Percentiles rank a stretch among this genome's conserved stretches.
phyloP scores from a whole-genome alignment of 2,113 vertebrate species.

The Erinaceus europaeus region DNA sequence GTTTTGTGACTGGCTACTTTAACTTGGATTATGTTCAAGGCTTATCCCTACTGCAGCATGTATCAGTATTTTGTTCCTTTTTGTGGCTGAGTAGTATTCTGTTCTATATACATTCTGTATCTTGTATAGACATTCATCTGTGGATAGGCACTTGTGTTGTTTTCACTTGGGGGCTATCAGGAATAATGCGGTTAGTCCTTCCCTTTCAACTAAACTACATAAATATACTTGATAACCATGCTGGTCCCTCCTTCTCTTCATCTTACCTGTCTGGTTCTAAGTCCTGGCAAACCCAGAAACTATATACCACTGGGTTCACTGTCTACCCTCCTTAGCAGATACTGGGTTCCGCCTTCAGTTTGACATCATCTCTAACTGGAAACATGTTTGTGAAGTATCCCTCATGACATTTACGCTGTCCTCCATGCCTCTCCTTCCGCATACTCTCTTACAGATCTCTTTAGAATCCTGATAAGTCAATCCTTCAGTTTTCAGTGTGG shows the following conservation, averaged over 20 bases:
- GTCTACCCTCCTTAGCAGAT: background rate
- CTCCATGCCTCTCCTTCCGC: background rate
- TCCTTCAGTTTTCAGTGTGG: too few species aligned
- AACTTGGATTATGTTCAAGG: too few species aligned
- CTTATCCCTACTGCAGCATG: too few species aligned
- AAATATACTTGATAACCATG: background rate
- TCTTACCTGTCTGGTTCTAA: background rate
- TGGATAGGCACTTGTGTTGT: background rate
- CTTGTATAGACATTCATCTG: background rate
- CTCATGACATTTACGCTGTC: too few species aligned
- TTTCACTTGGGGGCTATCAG: background rate
- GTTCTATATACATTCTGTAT: accelerated
- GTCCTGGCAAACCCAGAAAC: background rate
- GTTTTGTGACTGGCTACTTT: too few species aligned
- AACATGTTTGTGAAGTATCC: background rate
- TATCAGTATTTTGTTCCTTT: too few species aligned
- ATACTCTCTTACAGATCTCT: too few species aligned
- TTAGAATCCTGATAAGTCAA: too few species aligned
- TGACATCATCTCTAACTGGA: background rate
- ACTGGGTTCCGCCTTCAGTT: background rate
- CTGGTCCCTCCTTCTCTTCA: background rate
- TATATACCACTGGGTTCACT: accelerated
- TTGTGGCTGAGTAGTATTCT: background rate
- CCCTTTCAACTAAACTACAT: background rate
- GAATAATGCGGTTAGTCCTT: background rate